Evolutionary conservation across 1,140 invertebrate species (phyloP), one percentile per base, ranked within the genome.

Genomic region (Drosophila insularis): DNA sequence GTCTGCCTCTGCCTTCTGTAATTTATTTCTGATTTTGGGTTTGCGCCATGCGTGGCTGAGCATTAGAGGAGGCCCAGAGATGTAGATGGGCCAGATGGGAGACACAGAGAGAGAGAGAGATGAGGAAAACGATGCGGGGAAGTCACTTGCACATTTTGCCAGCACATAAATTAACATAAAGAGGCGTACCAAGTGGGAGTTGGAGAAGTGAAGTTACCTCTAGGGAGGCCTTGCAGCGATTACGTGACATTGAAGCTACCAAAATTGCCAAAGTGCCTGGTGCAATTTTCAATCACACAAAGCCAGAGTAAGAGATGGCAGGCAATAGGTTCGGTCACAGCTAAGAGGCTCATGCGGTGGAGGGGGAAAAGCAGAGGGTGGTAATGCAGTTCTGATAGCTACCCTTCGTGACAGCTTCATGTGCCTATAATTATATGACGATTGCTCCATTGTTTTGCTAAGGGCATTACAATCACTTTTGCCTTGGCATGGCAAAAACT

Each of bases 151-250:
- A 87, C 84, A 86, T 86, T 86, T 87, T 86, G 82, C 82, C 82
- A 82, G 82, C 82, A 87, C 82, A 86, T 86, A 86, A 87, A 86
- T 86, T 86, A 86, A 82, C 82, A 86, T 87, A 86, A 86, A 87
- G 82, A 82, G 75, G 72, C 76, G 71, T 63, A 27, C 66, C 59
- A 63, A 19, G 37, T 74, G 55, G 31, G 55, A 72, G 72, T 55
- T 31, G 19, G 58, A 10, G 46, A 7, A n/a, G 32, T 27, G 13
- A 19, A 27, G 53, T 58, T 55, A 40, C 72, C 63, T 62, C 58
- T 39, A 39, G 68, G 71, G 80, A 76, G 65, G 63, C 71, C 71
- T 59, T 78, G 81, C 81, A 85, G 81, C 76, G 78, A 66, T 81
- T 85, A 85, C 81, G 81, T 86, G 82, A 86, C 82, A 86, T 86